phyloP scores from a whole-genome alignment of 2,113 vertebrate species.

The Pelecanus crispus region DNA sequence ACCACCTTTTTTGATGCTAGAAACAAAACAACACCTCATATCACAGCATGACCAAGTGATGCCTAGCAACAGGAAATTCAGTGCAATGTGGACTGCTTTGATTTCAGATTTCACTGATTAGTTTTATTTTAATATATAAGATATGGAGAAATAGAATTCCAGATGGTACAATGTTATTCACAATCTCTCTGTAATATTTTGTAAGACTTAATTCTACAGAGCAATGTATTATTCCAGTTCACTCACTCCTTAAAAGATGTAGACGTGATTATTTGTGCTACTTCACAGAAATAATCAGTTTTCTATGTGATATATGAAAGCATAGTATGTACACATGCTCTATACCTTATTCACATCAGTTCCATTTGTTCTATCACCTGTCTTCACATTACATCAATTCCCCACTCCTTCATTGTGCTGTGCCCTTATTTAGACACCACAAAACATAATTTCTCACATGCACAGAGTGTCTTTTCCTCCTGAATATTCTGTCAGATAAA shows the following conservation, averaged over 20 bases:
- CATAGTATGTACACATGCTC: not conserved
- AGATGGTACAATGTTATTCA: not conserved
- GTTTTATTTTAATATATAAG: constrained; percentile 1
- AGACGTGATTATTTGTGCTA: not conserved
- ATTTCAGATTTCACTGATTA: not conserved
- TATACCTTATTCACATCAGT: not conserved
- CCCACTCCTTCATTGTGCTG: not conserved
- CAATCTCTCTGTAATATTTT: not conserved
- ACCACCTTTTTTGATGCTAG: not conserved
- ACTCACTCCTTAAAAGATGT: not conserved
- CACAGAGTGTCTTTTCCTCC: not conserved
- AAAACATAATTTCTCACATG: not conserved
- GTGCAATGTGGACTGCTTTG: not conserved
- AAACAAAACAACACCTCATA: not conserved
- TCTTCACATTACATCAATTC: not conserved
- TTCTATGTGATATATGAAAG: not conserved
- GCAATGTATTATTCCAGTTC: not conserved
- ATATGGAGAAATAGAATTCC: not conserved
- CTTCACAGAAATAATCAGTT: not conserved
- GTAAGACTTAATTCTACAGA: not conserved
- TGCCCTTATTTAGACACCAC: not conserved
- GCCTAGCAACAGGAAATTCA: not conserved
- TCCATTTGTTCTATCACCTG: not conserved
- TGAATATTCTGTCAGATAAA: not conserved
- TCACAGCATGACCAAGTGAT: not conserved